phyloP scores from a whole-genome alignment of 2,888 invertebrate genomes.

The Odontothrips loti region DNA sequence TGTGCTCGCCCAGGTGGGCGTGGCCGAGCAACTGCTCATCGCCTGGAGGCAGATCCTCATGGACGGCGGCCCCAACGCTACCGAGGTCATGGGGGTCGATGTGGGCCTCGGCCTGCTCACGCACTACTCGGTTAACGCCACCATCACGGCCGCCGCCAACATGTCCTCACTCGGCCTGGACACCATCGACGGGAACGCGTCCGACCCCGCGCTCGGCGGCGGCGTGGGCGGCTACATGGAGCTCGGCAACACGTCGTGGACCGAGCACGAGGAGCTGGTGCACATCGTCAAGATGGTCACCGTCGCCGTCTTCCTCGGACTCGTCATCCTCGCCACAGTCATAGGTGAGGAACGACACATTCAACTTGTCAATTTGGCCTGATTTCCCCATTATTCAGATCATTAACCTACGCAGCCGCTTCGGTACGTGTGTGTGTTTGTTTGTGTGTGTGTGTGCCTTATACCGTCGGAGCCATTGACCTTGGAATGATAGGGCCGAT shows the following conservation, averaged over 20 bases:
- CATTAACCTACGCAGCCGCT: no score
- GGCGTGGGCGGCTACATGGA: conserved; percentile 2
- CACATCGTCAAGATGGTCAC: neutral
- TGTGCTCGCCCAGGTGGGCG: neutral
- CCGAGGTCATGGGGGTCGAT: neutral
- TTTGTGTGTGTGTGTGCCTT: neutral
- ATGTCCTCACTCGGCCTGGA: neutral
- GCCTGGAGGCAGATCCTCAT: conserved; percentile 10
- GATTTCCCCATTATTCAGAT: no score
- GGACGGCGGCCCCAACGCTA: neutral
- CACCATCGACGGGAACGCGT: neutral
- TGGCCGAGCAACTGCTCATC: conserved; percentile 23
- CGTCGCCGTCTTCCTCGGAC: conserved; percentile 14
- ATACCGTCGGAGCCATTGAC: neutral
- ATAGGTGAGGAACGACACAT: neutral
- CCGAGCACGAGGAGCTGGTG: conserved; percentile 4
- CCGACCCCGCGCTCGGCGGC: neutral
- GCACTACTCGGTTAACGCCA: neutral
- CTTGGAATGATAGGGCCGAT: neutral
- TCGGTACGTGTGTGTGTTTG: no score
- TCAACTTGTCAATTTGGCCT: no score
- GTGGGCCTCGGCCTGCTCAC: neutral
- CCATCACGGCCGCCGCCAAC: neutral
- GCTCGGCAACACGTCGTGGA: conserved; percentile 7
- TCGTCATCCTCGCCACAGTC: conserved; percentile 18